These are phyloP conservation scores for Peromyscus attwateri DNA, from an alignment of 2,797 vertebrate genomes.

Conservation along the genomic window DNA sequence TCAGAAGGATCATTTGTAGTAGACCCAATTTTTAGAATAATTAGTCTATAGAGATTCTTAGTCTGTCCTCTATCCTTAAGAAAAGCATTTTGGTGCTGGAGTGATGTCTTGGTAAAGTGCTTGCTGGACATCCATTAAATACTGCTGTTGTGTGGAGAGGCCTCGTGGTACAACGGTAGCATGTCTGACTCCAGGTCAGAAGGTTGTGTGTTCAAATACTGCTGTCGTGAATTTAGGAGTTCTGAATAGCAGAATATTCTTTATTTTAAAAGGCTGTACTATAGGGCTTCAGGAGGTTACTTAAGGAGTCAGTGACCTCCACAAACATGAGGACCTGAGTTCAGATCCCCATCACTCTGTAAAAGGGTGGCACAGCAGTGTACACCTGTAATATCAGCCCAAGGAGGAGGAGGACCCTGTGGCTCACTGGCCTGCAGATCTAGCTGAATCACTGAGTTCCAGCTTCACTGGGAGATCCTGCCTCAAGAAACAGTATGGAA, in stretches of 20 bases:
- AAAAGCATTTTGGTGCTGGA: neutral
- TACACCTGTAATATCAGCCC: neutral
- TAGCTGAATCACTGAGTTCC: neutral
- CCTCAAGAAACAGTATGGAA: neutral
- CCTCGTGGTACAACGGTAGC: neutral
- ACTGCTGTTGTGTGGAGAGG: neutral
- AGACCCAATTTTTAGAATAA: neutral
- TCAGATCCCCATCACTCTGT: neutral
- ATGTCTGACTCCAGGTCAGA: neutral
- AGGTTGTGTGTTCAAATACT: neutral
- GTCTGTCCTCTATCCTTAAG: neutral
- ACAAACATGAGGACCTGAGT: neutral
- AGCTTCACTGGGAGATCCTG: neutral
- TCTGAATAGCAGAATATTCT: neutral
- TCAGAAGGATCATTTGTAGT: constrained; percentile 16
- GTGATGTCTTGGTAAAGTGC: neutral
- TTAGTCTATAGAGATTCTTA: constrained; percentile 5
- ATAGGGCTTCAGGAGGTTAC: neutral
- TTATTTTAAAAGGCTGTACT: neutral
- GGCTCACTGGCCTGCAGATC: neutral
- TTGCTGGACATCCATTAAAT: neutral
- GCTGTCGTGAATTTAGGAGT: neutral
- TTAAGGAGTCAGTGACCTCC: neutral
- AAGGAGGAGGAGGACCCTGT: no score
- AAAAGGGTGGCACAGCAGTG: no score